Percentiles rank a stretch among this genome's conserved stretches.
phyloP scores from a whole-genome alignment of 2,797 vertebrate genomes.

The Vultur gryphus region DNA sequence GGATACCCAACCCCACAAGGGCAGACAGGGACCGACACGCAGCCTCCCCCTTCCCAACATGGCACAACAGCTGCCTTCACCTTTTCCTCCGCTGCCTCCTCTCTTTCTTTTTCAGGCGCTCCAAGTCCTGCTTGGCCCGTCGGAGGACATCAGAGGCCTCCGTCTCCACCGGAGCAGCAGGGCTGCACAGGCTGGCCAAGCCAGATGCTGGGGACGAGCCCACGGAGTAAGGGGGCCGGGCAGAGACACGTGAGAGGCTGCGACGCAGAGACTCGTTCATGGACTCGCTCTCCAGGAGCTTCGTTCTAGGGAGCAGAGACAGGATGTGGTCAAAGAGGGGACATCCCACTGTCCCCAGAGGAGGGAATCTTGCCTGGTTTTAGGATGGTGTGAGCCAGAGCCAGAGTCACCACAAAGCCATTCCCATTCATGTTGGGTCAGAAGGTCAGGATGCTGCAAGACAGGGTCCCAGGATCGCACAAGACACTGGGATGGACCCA shows the following conservation, averaged over 20 bases:
- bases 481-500: neutral
- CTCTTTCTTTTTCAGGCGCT: constrained; percentile 91
- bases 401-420: neutral
- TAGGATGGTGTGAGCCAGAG: neutral
- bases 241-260: constrained; percentile 79
- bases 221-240: constrained; percentile 73
- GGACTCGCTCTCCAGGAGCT: constrained; percentile 92
- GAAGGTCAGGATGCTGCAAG: neutral
- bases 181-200: constrained; percentile 68
- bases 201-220: constrained; percentile 50
- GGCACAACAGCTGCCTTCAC: constrained; percentile 54
- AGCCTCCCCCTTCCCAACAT: neutral
- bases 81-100: constrained; percentile 87
- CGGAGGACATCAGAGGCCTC: constrained; percentile 89
- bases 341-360: rapidly evolving
- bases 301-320: constrained; percentile 75
- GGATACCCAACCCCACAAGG: rapidly evolving
- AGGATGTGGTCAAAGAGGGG: neutral
- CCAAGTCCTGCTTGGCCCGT: constrained; percentile 90
- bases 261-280: constrained; percentile 94
- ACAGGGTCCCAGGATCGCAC: rapidly evolving
- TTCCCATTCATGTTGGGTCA: neutral
- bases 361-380: neutral
- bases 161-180: constrained; percentile 78
- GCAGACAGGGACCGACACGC: rapidly evolving